Evolutionary conservation across 2,113 vertebrate species (phyloP).

Genomic region (Eubucco bourcierii): DNA sequence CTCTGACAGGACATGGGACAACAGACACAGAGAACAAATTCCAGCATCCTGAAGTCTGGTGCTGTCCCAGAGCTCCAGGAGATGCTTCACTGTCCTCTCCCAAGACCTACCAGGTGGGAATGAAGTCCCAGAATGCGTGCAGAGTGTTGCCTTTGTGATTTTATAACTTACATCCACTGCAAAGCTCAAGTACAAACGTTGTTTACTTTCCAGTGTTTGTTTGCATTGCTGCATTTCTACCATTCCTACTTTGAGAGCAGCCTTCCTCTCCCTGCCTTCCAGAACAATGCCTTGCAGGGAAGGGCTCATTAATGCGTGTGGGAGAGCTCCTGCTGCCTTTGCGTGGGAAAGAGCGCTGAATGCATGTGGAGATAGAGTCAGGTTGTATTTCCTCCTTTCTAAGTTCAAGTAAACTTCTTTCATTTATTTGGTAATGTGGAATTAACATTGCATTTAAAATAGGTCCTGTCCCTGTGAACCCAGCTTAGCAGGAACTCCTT

Average conservation of each 20-base stretch:
- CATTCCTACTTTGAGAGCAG: neutral
- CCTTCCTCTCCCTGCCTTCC: neutral
- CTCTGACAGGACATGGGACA: neutral
- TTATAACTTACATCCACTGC: neutral
- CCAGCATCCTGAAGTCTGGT: neutral
- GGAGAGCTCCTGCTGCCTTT: constrained; percentile 42
- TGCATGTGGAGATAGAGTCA: constrained; percentile 2
- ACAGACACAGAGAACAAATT: neutral
- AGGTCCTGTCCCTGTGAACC: neutral
- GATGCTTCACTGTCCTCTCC: neutral
- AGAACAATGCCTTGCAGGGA: neutral
- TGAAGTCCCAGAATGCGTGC: neutral
- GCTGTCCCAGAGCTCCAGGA: neutral
- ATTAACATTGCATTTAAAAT: constrained; percentile 23
- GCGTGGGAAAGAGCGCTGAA: constrained; percentile 24
- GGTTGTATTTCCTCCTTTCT: neutral
- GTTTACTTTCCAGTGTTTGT: constrained; percentile 19
- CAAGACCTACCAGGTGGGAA: neutral
- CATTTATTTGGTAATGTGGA: constrained; percentile 7
- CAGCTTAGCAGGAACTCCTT: neutral
- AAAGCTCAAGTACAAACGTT: neutral
- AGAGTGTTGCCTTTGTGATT: neutral
- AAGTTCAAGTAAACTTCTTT: constrained; percentile 47
- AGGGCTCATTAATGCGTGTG: neutral
- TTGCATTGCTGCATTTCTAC: constrained; percentile 48